Conservation (phyloP, 2,888 invertebrate genomes). For the Synergus umbraculus region DNA sequence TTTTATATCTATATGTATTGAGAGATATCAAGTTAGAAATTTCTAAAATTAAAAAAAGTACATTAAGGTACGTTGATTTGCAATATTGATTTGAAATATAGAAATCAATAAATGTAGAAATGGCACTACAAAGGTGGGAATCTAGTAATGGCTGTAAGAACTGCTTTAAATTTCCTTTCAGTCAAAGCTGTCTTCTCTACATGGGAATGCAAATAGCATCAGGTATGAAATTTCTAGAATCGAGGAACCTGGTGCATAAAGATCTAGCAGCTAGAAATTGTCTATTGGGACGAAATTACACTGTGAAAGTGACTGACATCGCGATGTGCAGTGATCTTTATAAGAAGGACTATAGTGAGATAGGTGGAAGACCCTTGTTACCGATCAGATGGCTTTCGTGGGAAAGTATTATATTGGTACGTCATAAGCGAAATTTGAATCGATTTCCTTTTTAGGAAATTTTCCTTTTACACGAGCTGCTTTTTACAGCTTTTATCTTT, state of each 20-base stretch:
- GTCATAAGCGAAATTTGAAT: slow-evolving; percentile 49
- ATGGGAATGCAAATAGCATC: slow-evolving; percentile 88
- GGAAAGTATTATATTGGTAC: slow-evolving; percentile 83
- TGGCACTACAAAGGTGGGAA: too few relatives aligned
- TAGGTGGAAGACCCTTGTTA: slow-evolving; percentile 81
- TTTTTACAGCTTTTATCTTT: slow-evolving; percentile 34
- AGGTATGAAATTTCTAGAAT: slow-evolving; percentile 89
- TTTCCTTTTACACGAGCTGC: not conserved
- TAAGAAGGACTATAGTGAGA: slow-evolving; percentile 82
- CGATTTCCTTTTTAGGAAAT: slow-evolving; percentile 9
- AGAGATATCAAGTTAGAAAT: too few relatives aligned
- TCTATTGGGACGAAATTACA: slow-evolving; percentile 81
- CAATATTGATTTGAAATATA: too few relatives aligned
- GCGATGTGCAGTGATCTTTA: slow-evolving; percentile 83
- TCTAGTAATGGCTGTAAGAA: not conserved
- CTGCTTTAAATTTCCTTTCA: slow-evolving; percentile 71
- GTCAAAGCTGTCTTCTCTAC: slow-evolving; percentile 84
- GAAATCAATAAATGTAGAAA: too few relatives aligned
- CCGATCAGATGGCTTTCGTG: slow-evolving; percentile 84
- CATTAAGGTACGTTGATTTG: too few relatives aligned
- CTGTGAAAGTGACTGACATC: slow-evolving; percentile 82
- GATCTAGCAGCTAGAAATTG: slow-evolving; percentile 87
- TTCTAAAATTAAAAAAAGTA: too few relatives aligned
- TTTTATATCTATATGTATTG: too few relatives aligned
- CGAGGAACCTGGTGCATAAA: slow-evolving; percentile 87